Evolutionary conservation across 2,797 vertebrate species (phyloP), one percentile per base, ranked within the genome.

Genomic region (Urocyon cinereoargenteus): DNA sequence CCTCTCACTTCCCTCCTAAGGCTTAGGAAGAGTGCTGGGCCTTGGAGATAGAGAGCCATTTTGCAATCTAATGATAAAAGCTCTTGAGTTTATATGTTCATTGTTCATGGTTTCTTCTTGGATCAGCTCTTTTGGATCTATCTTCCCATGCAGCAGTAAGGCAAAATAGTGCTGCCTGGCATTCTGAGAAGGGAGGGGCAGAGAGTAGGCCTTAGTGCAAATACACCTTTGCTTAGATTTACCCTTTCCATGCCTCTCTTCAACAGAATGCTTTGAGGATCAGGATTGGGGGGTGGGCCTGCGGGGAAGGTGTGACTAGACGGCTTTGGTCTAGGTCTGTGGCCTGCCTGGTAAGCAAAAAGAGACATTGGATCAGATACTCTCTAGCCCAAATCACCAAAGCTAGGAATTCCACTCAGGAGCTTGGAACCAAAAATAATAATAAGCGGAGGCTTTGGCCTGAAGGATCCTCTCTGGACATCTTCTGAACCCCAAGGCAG

Each of bases 191-290:
- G 34, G 6, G 16, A 70, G 57, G 31, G 59, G 59, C 19, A 31
- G 72, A 86, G n/a, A 86, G 4, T 53, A 16, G 49, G 57, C 18
- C 34, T 51, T 70, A 26, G 26, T 1, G 40, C 84, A 26, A 92
- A 94, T 93, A 92, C 1, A 5, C 15, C 31, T 94, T 83, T 94
- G 66, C 61, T 91, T 68, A 45, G 16, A 55, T 78, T 68, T 90
- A 78, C 45, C 45, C 36, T 36, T 70, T 85, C 15, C 49, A 40
- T n/a, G 49, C 14, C 24, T 94, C 55, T 78, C 55, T 87, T 57
- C 61, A 94, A 93, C 12, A 83, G 95, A 94, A 73, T 68, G n/a
- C 13, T 68, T 66, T 89, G 86, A 90, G 84, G 51, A 55, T 62
- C 34, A 86, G 68, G 51, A 89, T 28, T 88, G 24, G 14, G 75